phyloP scores from a whole-genome alignment of 2,797 vertebrate genomes.

The Anguilla obscura region DNA sequence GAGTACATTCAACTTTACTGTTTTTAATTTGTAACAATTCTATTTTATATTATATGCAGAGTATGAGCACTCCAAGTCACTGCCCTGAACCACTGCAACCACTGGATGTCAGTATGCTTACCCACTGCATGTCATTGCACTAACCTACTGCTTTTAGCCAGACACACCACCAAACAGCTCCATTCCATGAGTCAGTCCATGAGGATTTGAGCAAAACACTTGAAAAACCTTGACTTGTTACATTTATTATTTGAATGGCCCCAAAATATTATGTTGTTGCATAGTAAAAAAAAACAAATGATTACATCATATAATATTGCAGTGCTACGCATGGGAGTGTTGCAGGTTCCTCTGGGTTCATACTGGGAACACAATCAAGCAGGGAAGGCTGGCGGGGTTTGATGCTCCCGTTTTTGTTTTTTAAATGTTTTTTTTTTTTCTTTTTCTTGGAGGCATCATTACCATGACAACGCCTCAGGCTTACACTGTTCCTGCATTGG shows the following conservation, averaged over 20 bases:
- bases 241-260: background rate
- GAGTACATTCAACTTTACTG: background rate
- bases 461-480: conserved; percentile 17
- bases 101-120: background rate
- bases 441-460: background rate
- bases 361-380: background rate
- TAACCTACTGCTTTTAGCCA: background rate
- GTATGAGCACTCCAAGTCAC: background rate
- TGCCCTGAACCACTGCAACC: background rate
- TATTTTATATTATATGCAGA: background rate
- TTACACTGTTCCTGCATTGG: background rate
- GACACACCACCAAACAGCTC: background rate
- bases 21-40: background rate
- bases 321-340: background rate
- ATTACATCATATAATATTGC: conserved; percentile 1
- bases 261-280: background rate
- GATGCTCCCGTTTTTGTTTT: background rate
- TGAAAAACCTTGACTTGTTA: background rate
- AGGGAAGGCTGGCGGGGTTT: background rate
- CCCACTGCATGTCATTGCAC: background rate
- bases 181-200: background rate
- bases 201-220: background rate
- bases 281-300: background rate
- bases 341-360: background rate
- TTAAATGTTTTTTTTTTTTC: background rate